Conservation (phyloP, 2,797 vertebrate genomes). For the Poecilia wingei region DNA sequence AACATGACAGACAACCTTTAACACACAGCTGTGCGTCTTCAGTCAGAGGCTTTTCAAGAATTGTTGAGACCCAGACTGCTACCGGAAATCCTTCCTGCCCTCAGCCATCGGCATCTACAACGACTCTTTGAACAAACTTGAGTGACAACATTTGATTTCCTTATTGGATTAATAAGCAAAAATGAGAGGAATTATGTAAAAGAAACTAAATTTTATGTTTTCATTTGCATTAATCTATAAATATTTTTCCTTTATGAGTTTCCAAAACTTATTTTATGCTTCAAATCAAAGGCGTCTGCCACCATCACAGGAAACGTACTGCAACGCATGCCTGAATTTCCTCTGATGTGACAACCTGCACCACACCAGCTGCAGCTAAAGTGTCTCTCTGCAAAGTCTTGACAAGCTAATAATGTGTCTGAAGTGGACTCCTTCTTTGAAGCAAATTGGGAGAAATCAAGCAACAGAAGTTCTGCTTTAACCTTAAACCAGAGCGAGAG, state of each 20-base stretch:
- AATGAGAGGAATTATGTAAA: not conserved
- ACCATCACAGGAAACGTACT: not conserved
- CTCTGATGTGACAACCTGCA: slow-evolving; percentile 64
- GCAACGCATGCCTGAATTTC: slow-evolving; percentile 53
- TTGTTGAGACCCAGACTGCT: not conserved
- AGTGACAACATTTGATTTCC: not conserved
- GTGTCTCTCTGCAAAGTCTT: slow-evolving; percentile 59
- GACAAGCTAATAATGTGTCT: slow-evolving; percentile 63
- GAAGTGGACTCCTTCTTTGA: slow-evolving; percentile 54
- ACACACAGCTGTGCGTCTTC: not conserved
- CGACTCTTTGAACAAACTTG: not conserved
- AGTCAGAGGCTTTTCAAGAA: not conserved
- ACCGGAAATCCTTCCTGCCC: not conserved
- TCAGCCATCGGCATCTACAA: not conserved
- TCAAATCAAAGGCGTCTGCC: slow-evolving; percentile 23
- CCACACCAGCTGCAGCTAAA: slow-evolving; percentile 67
- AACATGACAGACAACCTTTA: not conserved
- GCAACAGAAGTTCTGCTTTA: slow-evolving; percentile 51
- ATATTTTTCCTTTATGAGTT: not conserved
- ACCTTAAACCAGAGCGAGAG: slow-evolving; percentile 30
- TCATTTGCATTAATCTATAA: not conserved
- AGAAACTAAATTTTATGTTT: not conserved
- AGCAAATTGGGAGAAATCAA: slow-evolving; percentile 61
- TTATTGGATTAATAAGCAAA: not conserved
- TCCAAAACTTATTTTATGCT: slow-evolving; percentile 4